These are phyloP conservation scores for Invenusta paracnida DNA, from an alignment of 2,888 invertebrate species.

Conservation along the genomic window DNA sequence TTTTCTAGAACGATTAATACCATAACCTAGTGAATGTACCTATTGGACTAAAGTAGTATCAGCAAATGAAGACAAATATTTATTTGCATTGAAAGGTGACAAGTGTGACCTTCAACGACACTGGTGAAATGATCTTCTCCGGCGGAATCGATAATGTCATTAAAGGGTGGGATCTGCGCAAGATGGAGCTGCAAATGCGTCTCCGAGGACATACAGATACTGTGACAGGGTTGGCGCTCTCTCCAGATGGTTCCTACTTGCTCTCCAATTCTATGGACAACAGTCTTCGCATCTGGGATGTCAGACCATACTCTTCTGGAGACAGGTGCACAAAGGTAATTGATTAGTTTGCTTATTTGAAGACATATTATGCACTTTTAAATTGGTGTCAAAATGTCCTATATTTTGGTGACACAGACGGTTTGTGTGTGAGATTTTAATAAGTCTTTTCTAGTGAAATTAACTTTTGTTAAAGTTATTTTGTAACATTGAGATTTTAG, in stretches of 20 bases:
- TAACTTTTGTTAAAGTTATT: too few relatives aligned
- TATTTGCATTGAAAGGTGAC: too few relatives aligned
- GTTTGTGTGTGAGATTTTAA: too few relatives aligned
- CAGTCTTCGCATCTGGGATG: conserved; percentile 89
- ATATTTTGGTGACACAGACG: neutral
- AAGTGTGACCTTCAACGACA: conserved; percentile 86
- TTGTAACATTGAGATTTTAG: too few relatives aligned
- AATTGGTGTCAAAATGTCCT: conserved; percentile 35
- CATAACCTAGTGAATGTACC: too few relatives aligned
- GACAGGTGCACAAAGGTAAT: conserved; percentile 85
- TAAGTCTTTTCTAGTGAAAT: too few relatives aligned
- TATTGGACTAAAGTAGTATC: too few relatives aligned
- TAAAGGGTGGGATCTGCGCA: conserved; percentile 88
- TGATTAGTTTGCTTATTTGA: too few relatives aligned
- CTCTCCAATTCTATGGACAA: conserved; percentile 95
- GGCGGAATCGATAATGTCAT: conserved; percentile 95
- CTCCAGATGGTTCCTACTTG: conserved; percentile 70
- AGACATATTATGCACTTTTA: too few relatives aligned
- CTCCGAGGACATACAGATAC: conserved; percentile 91
- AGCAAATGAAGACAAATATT: too few relatives aligned
- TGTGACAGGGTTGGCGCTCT: conserved; percentile 78
- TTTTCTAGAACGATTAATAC: too few relatives aligned
- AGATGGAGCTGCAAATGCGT: conserved; percentile 73
- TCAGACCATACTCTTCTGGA: conserved; percentile 81
- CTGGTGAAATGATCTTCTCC: conserved; percentile 85